phyloP scores from a whole-genome alignment of 2,797 vertebrate species.

The Harpagifer antarcticus region DNA sequence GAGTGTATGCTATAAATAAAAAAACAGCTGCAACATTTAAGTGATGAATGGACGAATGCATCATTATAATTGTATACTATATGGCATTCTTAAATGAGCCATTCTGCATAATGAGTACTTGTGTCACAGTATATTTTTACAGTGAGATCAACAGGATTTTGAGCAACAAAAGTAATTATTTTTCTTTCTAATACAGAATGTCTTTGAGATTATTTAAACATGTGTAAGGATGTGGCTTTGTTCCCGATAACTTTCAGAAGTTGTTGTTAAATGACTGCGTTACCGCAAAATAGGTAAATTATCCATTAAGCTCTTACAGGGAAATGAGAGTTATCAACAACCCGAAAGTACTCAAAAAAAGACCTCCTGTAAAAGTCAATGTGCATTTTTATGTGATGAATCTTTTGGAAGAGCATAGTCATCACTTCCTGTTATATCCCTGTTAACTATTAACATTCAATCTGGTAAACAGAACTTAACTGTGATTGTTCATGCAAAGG shows the following conservation, averaged over 20 bases:
- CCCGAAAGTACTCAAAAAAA: background rate
- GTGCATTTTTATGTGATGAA: background rate
- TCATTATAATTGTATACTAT: too few species aligned
- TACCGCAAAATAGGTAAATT: background rate
- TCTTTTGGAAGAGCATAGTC: background rate
- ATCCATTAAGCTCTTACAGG: background rate
- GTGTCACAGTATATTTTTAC: background rate
- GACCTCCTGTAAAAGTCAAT: too few species aligned
- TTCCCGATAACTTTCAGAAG: background rate
- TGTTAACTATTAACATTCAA: background rate
- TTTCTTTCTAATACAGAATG: background rate
- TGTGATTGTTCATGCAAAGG: background rate
- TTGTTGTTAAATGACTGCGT: constrained; percentile 1
- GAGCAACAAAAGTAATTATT: background rate
- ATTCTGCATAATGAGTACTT: too few species aligned
- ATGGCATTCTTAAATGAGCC: too few species aligned
- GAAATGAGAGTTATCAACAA: background rate
- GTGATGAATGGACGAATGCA: too few species aligned
- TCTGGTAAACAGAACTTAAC: too few species aligned
- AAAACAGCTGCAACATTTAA: too few species aligned
- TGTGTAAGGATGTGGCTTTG: constrained; percentile 14
- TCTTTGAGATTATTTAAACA: background rate
- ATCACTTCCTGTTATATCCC: constrained; percentile 18
- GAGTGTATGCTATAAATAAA: too few species aligned
- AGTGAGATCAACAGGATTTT: background rate